phyloP scores from a whole-genome alignment of 2,113 vertebrate species.

The Ailuropoda melanoleuca region DNA sequence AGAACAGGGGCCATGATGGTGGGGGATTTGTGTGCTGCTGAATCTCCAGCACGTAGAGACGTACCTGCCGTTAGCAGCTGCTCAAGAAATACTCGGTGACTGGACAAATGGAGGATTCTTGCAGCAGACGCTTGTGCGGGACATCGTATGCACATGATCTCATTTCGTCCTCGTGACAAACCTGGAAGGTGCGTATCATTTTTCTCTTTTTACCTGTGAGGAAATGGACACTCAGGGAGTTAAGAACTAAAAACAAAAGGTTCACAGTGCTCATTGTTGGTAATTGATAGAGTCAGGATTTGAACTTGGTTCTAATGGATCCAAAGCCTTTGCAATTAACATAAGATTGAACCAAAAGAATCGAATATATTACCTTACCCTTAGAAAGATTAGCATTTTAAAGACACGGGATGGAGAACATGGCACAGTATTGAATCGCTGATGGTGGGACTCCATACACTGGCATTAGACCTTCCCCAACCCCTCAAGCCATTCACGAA shows the following conservation, averaged over 20 bases:
- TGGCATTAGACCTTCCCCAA: too few relatives aligned
- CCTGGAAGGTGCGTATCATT: not conserved
- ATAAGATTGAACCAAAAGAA: not conserved
- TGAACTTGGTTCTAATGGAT: not conserved
- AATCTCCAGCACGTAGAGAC: not conserved
- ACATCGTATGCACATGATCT: not conserved
- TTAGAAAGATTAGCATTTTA: not conserved
- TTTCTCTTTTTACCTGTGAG: not conserved
- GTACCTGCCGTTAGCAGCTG: not conserved
- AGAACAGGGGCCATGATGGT: not conserved
- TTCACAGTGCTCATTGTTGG: not conserved
- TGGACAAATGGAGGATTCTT: not conserved
- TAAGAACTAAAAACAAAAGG: not conserved
- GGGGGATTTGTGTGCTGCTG: not conserved
- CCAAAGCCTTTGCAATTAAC: not conserved
- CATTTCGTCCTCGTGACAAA: not conserved
- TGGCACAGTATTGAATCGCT: not conserved
- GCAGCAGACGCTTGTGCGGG: fast-evolving
- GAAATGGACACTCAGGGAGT: not conserved
- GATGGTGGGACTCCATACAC: not conserved
- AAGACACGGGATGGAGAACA: not conserved
- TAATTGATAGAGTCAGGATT: not conserved
- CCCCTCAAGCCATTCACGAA: not conserved
- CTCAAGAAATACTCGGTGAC: not conserved
- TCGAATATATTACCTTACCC: not conserved